A percentile compares a stretch with the other conserved stretches of the same genome.
phyloP scores from a whole-genome alignment of 2,888 invertebrate species.

The Galerucella calmariensis region DNA sequence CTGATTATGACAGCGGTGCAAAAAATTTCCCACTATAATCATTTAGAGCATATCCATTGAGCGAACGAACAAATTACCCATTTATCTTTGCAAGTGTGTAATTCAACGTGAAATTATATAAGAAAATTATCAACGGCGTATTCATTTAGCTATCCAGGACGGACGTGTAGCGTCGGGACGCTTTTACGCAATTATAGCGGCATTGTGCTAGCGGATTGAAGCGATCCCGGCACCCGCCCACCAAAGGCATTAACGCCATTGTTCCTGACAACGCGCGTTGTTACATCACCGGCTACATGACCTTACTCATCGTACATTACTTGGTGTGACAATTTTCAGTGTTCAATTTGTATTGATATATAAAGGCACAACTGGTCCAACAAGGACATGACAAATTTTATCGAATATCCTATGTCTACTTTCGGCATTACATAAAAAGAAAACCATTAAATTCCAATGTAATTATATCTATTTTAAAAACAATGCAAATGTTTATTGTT shows the following conservation, averaged over 20 bases:
- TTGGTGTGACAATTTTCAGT: slow-evolving; percentile 12
- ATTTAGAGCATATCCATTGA: slow-evolving; percentile 17
- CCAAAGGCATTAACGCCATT: slow-evolving; percentile 41
- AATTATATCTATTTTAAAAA: too few species aligned
- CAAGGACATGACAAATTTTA: background rate
- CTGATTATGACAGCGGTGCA: background rate
- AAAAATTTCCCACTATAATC: slow-evolving; percentile 16
- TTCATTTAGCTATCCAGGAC: slow-evolving; percentile 37
- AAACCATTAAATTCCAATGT: too few species aligned
- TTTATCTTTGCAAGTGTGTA: slow-evolving; percentile 40
- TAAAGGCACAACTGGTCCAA: background rate
- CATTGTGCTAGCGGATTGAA: slow-evolving; percentile 33
- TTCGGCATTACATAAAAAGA: too few species aligned
- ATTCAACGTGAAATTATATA: slow-evolving; percentile 44
- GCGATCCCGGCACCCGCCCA: slow-evolving; percentile 36
- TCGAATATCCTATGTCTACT: too few species aligned
- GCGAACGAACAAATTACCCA: slow-evolving; percentile 30
- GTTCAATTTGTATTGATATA: background rate
- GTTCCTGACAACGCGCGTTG: slow-evolving; percentile 34
- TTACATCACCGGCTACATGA: slow-evolving; percentile 20
- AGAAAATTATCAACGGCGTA: slow-evolving; percentile 41
- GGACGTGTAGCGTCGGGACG: slow-evolving; percentile 32
- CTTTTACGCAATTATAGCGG: slow-evolving; percentile 35
- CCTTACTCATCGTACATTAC: slow-evolving; percentile 16
- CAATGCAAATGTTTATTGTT: too few species aligned